Percentiles rank a stretch among this genome's conserved stretches.
Conservation (phyloP, 23 tunicate genomes). For the Phallusia fumigata region DNA sequence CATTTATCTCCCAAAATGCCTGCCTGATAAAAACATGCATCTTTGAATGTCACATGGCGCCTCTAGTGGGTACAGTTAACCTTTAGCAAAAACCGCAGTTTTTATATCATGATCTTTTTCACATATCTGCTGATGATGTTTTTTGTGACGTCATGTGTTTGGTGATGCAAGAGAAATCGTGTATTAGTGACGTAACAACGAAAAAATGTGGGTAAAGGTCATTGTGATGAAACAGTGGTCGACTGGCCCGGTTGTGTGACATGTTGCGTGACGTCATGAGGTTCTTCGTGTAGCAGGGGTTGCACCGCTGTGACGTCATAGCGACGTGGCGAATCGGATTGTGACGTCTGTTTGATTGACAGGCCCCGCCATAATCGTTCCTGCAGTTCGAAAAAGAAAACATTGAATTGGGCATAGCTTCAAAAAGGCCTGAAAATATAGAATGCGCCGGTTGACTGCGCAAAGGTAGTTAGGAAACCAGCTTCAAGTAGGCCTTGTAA, state of each 20-base stretch:
- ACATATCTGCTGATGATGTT: no score
- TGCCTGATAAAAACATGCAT: no score
- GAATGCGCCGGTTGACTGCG: no score
- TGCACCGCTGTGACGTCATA: conserved; percentile 5
- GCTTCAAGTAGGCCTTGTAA: no score
- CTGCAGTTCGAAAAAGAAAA: not conserved
- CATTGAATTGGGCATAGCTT: no score
- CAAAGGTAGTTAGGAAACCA: no score
- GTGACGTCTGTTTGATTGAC: not conserved
- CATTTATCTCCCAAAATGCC: no score
- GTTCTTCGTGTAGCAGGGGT: not conserved
- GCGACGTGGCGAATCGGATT: not conserved
- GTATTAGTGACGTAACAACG: not conserved
- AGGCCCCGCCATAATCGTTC: not conserved
- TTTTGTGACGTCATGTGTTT: not conserved
- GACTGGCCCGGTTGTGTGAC: not conserved
- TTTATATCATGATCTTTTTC: no score
- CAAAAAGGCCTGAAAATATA: no score
- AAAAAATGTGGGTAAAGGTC: not conserved
- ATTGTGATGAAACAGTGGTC: conserved; percentile 1
- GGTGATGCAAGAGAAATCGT: not conserved
- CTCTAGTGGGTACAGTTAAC: no score
- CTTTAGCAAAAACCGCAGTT: no score
- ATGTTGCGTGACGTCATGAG: conserved; percentile 5
- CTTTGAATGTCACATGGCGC: no score